Conservation (phyloP, 2,113 vertebrate species). For the Neolamprologus falcicula region DNA sequence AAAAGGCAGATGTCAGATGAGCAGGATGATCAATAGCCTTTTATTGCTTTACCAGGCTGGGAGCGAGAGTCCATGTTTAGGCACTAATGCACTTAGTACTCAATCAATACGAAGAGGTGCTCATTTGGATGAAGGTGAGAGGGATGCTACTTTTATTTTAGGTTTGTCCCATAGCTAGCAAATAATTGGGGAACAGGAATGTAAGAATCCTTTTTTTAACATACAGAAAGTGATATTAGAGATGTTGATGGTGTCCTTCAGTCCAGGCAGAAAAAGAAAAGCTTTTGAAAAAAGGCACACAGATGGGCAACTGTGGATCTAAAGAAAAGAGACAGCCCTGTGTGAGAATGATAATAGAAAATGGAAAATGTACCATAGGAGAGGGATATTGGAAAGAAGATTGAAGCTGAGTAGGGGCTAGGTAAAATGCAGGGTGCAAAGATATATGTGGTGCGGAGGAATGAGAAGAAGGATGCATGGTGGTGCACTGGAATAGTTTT, state of each 20-base stretch:
- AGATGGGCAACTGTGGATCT: not conserved
- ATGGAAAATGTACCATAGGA: constrained; percentile 42
- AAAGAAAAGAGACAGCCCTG: constrained; percentile 18
- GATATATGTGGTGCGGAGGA: not conserved
- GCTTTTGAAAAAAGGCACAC: not conserved
- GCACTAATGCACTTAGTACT: constrained; percentile 31
- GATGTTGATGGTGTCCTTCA: constrained; percentile 1
- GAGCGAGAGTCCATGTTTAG: constrained; percentile 30
- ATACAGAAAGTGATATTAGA: not conserved
- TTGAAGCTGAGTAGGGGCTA: constrained; percentile 29
- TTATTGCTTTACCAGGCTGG: constrained; percentile 36
- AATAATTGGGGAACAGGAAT: not conserved
- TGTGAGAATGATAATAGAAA: constrained; percentile 57
- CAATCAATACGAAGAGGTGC: constrained; percentile 34
- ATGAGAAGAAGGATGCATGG: not conserved
- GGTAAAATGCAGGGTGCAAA: constrained; percentile 7
- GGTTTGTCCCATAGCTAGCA: not conserved
- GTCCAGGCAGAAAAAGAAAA: not conserved
- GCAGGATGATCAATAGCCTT: constrained; percentile 47
- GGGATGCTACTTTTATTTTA: not conserved
- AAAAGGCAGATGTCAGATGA: constrained; percentile 31
- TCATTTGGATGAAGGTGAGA: constrained; percentile 7
- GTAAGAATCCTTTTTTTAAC: not conserved
- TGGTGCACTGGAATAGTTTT: not conserved
- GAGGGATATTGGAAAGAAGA: constrained; percentile 57